Base-by-base conservation (phyloP, 1,140 invertebrate species). In the Manduca sexta region DNA sequence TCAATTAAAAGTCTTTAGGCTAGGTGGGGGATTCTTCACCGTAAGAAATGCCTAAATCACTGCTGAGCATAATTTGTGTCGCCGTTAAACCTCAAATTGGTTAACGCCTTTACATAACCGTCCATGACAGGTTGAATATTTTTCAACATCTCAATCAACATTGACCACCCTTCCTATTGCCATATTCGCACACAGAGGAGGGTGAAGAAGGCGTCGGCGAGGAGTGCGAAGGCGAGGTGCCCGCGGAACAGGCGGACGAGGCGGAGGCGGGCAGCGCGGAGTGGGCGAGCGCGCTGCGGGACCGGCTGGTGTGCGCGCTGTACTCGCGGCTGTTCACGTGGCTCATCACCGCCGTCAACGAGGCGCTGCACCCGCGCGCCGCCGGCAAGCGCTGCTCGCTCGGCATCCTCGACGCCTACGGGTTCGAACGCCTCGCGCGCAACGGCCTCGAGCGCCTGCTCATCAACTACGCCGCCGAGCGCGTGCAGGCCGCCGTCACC, bases 381-480 rank as follows among this genome's bases (percentile, higher is more conserved):
- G 57, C 57, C 39, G 41, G 47, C 46, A 7, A 43, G 49, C 69
- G 68, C 56, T 89, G 87, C 67, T 78, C 91, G 37, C 86, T 95
- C 38, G 93, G 93, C 18, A 89, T 97, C 34, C 86, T 97, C 26
- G 95, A 97, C 84, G 91, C 96, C 62, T 96, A 95, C 80, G 95
- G 95, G 39, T 96, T 96, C 84, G 95, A 97, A 87, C 89, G 91
- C 34, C 90, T 95, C 49, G 91, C 95, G 55, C 79, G 84, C 51
- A 93, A 93, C 84, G 87, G 88, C 15, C 92, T 94, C 59, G 91
- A 93, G 78, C 93, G 96, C 82, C 91, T 97, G 65, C 91, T 95
- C 45, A 95, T 96, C 60, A 97, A 97, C 88, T 96, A 95, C 81
- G 95, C 94, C 72, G 95, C 95, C 72, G 95, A 97, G 82, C 95